Conservation (phyloP, 2,888 invertebrate genomes). For the Meghimatium bilineatum region DNA sequence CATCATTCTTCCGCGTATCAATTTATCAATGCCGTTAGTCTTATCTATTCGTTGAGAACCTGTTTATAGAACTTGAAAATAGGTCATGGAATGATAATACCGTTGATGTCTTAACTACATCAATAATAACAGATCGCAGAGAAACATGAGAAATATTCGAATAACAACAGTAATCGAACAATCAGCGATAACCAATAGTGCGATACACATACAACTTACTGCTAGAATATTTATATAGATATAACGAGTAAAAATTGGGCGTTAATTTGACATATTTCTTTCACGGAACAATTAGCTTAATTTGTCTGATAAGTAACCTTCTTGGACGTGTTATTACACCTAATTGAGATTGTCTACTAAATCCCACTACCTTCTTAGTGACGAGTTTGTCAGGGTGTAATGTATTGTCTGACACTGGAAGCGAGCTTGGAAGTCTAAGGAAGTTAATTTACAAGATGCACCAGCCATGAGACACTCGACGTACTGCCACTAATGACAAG, state of each 20-base stretch:
- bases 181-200: not conserved
- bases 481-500: slow-evolving; percentile 2
- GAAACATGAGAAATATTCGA: not conserved
- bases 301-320: not conserved
- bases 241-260: not conserved
- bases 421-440: not conserved
- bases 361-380: not conserved
- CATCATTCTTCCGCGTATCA: no score
- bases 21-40: no score
- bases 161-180: not conserved
- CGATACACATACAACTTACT: not conserved
- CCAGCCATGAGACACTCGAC: not conserved
- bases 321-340: not conserved
- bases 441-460: slow-evolving; percentile 3
- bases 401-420: not conserved
- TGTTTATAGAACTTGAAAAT: no score
- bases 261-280: slow-evolving; percentile 1
- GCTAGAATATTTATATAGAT: not conserved
- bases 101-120: not conserved
- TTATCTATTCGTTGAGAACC: no score
- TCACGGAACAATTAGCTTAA: slow-evolving; percentile 3
- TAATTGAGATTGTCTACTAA: not conserved
- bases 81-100: not conserved
- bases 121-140: not conserved
- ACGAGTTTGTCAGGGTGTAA: not conserved